Evolutionary conservation across 2,797 vertebrate genomes (phyloP), one percentile per base, ranked within the genome.

Genomic region (Amblyopsis hoosieri): DNA sequence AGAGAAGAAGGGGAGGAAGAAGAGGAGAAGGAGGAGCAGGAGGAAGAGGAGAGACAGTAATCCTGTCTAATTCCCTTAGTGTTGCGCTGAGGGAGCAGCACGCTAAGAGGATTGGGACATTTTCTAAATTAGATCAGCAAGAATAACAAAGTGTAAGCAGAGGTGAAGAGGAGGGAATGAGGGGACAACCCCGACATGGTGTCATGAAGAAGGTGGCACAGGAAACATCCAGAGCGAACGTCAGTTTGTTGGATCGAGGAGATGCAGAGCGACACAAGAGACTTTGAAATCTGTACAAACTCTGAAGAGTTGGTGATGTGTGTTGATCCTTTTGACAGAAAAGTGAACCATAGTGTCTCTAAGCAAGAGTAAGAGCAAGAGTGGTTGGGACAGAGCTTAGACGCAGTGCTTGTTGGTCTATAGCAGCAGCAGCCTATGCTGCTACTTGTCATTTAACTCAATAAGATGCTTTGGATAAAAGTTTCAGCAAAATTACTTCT

Each of bases 81-180:
- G 81, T 92, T 91, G 87, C 89, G 92, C 91, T 93, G 93, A 93
- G 91, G 84, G 86, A 72, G 86, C 90, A 87, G 83, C 82, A 81
- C 71, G 71, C 64, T 95, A 96, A 95, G 94, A 93, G 94, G 95
- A 95, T 96, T 94, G 88, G 83, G 76, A 92, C 93, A 93, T 94
- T 94, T 92, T 91, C 93, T 93, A 94, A 96, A 95, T 95, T 93
- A 94, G 94, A 94, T 91, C 92, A 90, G 89, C 83, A 90, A 92
- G 86, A 93, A 93, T 91, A 93, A 92, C 90, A 89, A 90, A 88
- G 81, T 87, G 79, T 71, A 79, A 85, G 90, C 78, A 87, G 83
- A 87, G 84, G 80, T 67, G 58, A 74, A 66, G 58, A 17, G 23
- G 51, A 57, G 56, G 31, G 62, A 57, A 46, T 19, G 1, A 79